Evolutionary conservation across 2,797 vertebrate species (phyloP).

Genomic region (Smutsia gigantea): DNA sequence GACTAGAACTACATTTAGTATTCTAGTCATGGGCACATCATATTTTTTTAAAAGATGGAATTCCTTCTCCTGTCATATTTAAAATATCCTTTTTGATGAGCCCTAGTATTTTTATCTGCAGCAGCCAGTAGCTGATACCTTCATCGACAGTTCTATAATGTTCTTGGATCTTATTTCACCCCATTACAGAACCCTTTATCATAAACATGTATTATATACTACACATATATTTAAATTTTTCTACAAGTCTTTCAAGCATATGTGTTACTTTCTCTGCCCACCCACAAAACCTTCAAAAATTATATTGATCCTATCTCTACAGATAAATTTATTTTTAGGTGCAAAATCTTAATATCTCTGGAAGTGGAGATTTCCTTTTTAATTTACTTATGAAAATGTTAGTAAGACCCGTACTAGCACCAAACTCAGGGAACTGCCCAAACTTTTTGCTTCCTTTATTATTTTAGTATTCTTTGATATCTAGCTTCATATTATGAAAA

Average conservation of each 20-base stretch:
- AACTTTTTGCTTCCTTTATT: background rate
- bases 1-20: slow-evolving; percentile 2
- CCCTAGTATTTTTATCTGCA: background rate
- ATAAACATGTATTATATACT: background rate
- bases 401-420: background rate
- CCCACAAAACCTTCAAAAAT: background rate
- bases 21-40: background rate
- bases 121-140: background rate
- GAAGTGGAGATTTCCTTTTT: background rate
- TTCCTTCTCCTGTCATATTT: background rate
- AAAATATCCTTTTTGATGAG: slow-evolving; percentile 30
- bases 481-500: background rate
- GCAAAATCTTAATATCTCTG: slow-evolving; percentile 4
- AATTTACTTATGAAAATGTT: background rate
- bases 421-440: background rate
- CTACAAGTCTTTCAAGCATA: background rate
- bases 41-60: background rate
- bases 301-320: background rate
- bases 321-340: background rate
- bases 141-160: background rate
- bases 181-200: background rate
- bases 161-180: slow-evolving; percentile 1
- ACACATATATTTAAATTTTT: background rate
- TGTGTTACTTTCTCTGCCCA: background rate
- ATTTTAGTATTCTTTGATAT: background rate